Base-by-base conservation (phyloP, 2,888 invertebrate species). In the Dinocampus coccinellae region DNA sequence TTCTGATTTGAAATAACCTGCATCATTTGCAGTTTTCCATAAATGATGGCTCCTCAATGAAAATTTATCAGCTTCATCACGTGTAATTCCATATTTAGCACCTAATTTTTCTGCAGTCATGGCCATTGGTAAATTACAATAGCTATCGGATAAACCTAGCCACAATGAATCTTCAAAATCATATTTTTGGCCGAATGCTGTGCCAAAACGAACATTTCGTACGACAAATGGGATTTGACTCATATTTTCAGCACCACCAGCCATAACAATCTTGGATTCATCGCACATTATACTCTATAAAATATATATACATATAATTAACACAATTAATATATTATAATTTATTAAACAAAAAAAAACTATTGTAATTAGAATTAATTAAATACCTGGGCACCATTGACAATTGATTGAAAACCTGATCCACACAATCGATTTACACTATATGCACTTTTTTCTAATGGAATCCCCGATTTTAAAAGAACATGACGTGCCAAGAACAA, bases 241-340 rank as follows among this genome's bases (percentile, higher is more conserved):
- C 99, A 99, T 99, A 88, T 94, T 98, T 84, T 99, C 99, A 2
- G 94, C 92, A 0, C 99, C 98, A 60, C 98, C 98, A 26, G 97
- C 94, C 39, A 99, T 87, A 0, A 95, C 94, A 70, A 99, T 92
- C 80, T 94, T 92, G 1, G 97, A 93, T 75, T 93, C 93, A 34
- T 97, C 97, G 10, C 93, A 89, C 66, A 93, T 80, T 77, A 99
- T 98, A 84, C 97, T 98, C 94, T 95, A 81, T 88, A 58, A 83
- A 42, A 39, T 16, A 66, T 39, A 24, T 63, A 13, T 0, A 39
- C 10, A 36, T 53, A 20, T 53, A 55, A 53, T 55, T 9, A 42
- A 62, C n/a, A 39, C n/a, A 20, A 64, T 4, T 4, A 34, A 52
- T 55, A 6, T 10, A 52, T 33, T 69, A 52, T 20, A 16, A 36